Percentiles rank a stretch among this genome's conserved stretches.
These are phyloP conservation scores for Drosophila kanekoi DNA, from an alignment of 2,888 invertebrate genomes.

Conservation along the genomic window DNA sequence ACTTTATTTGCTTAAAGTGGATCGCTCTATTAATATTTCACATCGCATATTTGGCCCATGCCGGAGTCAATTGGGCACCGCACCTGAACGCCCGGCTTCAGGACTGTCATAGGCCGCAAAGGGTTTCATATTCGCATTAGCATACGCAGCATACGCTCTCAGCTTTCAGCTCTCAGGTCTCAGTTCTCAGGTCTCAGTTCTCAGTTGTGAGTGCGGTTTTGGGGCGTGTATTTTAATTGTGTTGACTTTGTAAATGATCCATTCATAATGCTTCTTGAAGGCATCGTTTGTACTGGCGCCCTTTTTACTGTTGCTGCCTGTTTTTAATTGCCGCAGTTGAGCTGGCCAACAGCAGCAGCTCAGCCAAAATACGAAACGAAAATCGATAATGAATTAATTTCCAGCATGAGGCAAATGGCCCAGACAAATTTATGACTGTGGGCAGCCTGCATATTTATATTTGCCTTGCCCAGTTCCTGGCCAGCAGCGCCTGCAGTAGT, in stretches of 20 bases:
- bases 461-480: constrained; percentile 15
- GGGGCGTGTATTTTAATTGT: constrained; percentile 70
- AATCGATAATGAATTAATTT: constrained; percentile 79
- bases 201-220: constrained; percentile 31
- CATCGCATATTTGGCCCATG: constrained; percentile 39
- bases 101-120: constrained; percentile 33
- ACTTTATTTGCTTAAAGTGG: constrained; percentile 18
- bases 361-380: constrained; percentile 50
- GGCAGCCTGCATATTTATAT: constrained; percentile 37
- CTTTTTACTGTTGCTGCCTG: constrained; percentile 23
- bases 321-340: constrained; percentile 51
- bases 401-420: constrained; percentile 63
- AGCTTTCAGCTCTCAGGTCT: constrained; percentile 2
- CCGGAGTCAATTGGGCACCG: not conserved
- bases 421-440: constrained; percentile 71
- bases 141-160: constrained; percentile 18
- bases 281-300: constrained; percentile 40
- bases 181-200: constrained; percentile 2
- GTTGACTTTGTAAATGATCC: constrained; percentile 77
- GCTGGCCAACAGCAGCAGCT: constrained; percentile 28
- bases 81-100: constrained; percentile 1
- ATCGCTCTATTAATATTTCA: constrained; percentile 54
- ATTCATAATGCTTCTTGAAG: constrained; percentile 72
- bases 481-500: constrained; percentile 30
- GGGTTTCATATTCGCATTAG: constrained; percentile 32